Conservation (phyloP, 2,113 vertebrate genomes). For the Mustela lutreola region DNA sequence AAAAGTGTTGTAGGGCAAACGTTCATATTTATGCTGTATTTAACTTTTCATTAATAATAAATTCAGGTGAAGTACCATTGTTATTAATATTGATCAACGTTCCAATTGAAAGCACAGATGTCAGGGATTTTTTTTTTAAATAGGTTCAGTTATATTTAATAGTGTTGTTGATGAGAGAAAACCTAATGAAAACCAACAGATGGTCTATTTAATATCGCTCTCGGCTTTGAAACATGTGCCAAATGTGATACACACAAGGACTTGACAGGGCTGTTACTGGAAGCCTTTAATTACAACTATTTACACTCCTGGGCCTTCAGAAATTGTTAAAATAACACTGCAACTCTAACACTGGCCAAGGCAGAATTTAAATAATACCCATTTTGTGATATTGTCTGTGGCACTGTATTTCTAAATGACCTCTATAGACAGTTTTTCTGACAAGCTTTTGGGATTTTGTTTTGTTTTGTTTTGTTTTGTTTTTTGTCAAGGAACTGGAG, state of each 20-base stretch:
- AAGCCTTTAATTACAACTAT: constrained; percentile 90
- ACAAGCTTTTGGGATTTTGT: not conserved
- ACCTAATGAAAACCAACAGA: constrained; percentile 91
- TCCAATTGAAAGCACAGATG: constrained; percentile 88
- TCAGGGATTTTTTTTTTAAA: constrained; percentile 85
- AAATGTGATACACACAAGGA: constrained; percentile 88
- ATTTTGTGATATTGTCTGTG: constrained; percentile 44
- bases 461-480: not conserved
- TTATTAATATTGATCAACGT: constrained; percentile 90
- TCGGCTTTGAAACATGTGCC: constrained; percentile 87
- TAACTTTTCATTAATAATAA: constrained; percentile 89
- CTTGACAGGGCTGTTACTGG: constrained; percentile 86
- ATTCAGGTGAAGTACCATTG: constrained; percentile 85
- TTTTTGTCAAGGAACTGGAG: constrained; percentile 7
- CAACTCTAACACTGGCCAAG: constrained; percentile 71
- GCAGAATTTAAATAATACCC: constrained; percentile 66
- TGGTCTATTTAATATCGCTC: constrained; percentile 90
- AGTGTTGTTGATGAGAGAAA: constrained; percentile 87
- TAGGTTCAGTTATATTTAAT: constrained; percentile 87
- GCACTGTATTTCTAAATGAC: constrained; percentile 66
- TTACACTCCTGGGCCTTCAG: constrained; percentile 78
- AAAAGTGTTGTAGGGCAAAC: constrained; percentile 81
- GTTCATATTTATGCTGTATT: constrained; percentile 86
- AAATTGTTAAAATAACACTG: constrained; percentile 72
- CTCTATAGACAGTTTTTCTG: constrained; percentile 54